Evolutionary conservation across 1,140 invertebrate species (phyloP).

Genomic region (Goniozus legneri): DNA sequence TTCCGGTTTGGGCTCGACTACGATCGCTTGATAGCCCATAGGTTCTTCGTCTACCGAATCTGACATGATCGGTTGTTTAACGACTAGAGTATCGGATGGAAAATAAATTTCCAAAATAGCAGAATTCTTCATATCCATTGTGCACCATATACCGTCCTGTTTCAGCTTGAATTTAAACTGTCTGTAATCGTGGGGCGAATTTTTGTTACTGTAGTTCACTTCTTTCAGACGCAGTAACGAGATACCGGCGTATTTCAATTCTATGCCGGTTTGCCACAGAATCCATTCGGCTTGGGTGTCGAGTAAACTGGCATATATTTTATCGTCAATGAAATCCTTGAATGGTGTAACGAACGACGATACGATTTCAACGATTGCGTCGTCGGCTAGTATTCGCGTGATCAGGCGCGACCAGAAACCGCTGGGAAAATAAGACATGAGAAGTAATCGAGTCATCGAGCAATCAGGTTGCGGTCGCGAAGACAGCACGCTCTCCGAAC

Average conservation of each 20-base stretch:
- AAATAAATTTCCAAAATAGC: slow-evolving; percentile 89
- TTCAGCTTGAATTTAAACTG: slow-evolving; percentile 67
- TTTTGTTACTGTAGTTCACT: slow-evolving; percentile 63
- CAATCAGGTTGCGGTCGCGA: slow-evolving; percentile 56
- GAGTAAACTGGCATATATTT: slow-evolving; percentile 60
- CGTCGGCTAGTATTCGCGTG: slow-evolving; percentile 87
- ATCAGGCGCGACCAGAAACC: slow-evolving; percentile 97
- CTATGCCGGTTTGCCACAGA: slow-evolving; percentile 93
- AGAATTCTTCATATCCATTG: slow-evolving; percentile 75
- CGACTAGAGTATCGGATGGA: slow-evolving; percentile 71
- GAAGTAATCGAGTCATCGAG: slow-evolving; percentile 66
- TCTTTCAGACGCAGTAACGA: slow-evolving; percentile 82
- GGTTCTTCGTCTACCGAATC: slow-evolving; percentile 53
- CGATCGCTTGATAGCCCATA: slow-evolving; percentile 66
- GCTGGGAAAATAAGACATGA: slow-evolving; percentile 95
- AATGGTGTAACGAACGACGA: slow-evolving; percentile 49
- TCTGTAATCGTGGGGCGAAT: slow-evolving; percentile 54
- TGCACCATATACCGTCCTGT: slow-evolving; percentile 79
- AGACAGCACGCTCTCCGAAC: slow-evolving; percentile 38
- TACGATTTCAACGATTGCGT: slow-evolving; percentile 80
- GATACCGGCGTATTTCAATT: slow-evolving; percentile 78
- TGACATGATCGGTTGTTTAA: slow-evolving; percentile 61
- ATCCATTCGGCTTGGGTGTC: slow-evolving; percentile 84
- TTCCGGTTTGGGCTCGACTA: slow-evolving; percentile 71
- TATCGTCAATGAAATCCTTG: slow-evolving; percentile 59